These are phyloP conservation scores for Pseudomyrmex pallidus DNA, from an alignment of 1,140 invertebrate genomes.

Conservation along the genomic window DNA sequence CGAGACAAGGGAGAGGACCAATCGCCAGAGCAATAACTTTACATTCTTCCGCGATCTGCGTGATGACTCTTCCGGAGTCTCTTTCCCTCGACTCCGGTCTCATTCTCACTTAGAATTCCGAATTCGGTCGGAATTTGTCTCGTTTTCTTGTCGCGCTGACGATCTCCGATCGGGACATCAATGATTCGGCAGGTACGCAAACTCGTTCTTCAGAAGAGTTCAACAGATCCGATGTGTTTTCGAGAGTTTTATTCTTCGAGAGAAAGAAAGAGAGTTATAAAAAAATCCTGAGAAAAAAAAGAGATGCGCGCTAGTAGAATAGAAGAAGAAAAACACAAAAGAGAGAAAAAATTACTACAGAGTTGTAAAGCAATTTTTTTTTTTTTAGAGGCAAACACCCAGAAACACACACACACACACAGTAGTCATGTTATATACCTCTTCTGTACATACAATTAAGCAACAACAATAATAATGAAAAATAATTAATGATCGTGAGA, in stretches of 20 bases:
- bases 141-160: slow-evolving; percentile 21
- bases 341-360: background rate
- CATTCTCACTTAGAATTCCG: background rate
- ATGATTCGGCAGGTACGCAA: slow-evolving; percentile 4
- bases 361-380: background rate
- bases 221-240: background rate
- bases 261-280: no score
- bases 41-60: background rate
- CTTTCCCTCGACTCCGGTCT: slow-evolving; percentile 1
- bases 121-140: background rate
- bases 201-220: slow-evolving; percentile 13
- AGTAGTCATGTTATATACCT: slow-evolving; percentile 75
- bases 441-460: slow-evolving; percentile 79
- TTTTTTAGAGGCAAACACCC: slow-evolving; percentile 38
- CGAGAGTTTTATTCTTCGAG: slow-evolving; percentile 13
- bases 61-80: slow-evolving; percentile 1
- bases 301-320: background rate
- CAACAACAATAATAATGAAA: slow-evolving; percentile 73
- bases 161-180: slow-evolving; percentile 10
- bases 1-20: slow-evolving; percentile 1
- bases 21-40: slow-evolving; percentile 45
- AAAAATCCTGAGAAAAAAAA: no score
- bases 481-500: slow-evolving; percentile 60
- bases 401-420: slow-evolving; percentile 43
- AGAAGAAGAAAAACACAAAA: background rate